Evolutionary conservation across 2,888 invertebrate genomes (phyloP).

Genomic region (Mellilla xanthometata): DNA sequence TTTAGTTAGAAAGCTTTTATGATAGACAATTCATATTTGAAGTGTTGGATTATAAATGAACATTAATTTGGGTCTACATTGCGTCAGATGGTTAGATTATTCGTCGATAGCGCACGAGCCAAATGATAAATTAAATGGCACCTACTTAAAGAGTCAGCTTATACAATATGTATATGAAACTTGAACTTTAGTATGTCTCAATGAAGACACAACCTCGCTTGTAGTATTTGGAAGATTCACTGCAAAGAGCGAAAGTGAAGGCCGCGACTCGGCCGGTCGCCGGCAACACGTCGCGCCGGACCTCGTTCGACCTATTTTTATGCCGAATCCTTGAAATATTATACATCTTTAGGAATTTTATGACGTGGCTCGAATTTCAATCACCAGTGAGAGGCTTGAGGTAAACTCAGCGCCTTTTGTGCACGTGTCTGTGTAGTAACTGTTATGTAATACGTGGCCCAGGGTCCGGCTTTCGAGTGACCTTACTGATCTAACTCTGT

Average conservation of each 20-base stretch:
- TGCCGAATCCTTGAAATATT: slow-evolving; percentile 32
- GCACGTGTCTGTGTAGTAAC: slow-evolving; percentile 18
- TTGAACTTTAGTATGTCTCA: background rate
- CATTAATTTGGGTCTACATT: too few species aligned
- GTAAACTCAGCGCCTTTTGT: slow-evolving; percentile 12
- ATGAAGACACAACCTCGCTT: background rate
- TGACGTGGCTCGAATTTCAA: slow-evolving; percentile 27
- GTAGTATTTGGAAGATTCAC: slow-evolving; percentile 40
- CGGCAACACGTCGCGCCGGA: slow-evolving; percentile 25
- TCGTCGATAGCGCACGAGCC: too few species aligned
- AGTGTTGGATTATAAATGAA: too few species aligned
- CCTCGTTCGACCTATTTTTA: slow-evolving; percentile 29
- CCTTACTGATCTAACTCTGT: slow-evolving; percentile 8
- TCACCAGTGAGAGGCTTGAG: slow-evolving; percentile 26
- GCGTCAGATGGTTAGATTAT: too few species aligned
- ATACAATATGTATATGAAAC: too few species aligned
- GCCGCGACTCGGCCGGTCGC: slow-evolving; percentile 38
- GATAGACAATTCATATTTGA: too few species aligned
- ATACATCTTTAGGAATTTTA: slow-evolving; percentile 27
- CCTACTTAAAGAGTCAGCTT: too few species aligned
- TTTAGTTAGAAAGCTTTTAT: too few species aligned
- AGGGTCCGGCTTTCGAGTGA: slow-evolving; percentile 10
- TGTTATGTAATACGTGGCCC: background rate
- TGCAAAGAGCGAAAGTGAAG: slow-evolving; percentile 65
- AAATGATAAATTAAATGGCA: too few species aligned